Percentiles rank a stretch among this genome's conserved stretches.
Conservation (phyloP, 2,797 vertebrate genomes). For the Pelodytes ibericus region DNA sequence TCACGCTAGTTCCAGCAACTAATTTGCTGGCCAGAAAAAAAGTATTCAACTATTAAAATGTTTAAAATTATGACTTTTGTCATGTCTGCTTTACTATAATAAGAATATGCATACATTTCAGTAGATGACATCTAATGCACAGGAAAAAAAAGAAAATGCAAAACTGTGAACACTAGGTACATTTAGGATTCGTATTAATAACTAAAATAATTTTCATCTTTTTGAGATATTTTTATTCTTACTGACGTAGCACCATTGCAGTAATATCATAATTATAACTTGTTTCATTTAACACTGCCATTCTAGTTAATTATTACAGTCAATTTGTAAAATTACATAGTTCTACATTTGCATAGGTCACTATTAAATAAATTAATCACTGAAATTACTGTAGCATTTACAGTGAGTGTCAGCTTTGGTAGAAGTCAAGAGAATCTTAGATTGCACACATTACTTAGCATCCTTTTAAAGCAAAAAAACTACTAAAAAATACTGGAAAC, state of each 20-base stretch:
- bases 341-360: conserved; percentile 90
- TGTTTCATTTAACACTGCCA: conserved; percentile 84
- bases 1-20: conserved; percentile 71
- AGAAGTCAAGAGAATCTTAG: conserved; percentile 86
- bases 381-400: conserved; percentile 89
- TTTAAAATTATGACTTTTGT: conserved; percentile 66
- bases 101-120: conserved; percentile 80
- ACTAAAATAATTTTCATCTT: conserved; percentile 83
- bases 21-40: conserved; percentile 78
- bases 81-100: conserved; percentile 81
- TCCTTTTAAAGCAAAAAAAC: background rate
- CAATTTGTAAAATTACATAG: conserved; percentile 88
- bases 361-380: conserved; percentile 92
- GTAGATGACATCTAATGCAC: conserved; percentile 76
- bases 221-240: conserved; percentile 80
- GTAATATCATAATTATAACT: conserved; percentile 87
- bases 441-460: conserved; percentile 90
- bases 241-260: conserved; percentile 81
- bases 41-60: conserved; percentile 78
- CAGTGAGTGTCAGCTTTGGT: conserved; percentile 85
- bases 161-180: conserved; percentile 79
- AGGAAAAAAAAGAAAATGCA: conserved; percentile 77
- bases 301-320: conserved; percentile 89
- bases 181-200: conserved; percentile 84
- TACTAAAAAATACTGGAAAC: background rate